phyloP scores from a whole-genome alignment of 2,113 vertebrate species.

The Pitta sordida region DNA sequence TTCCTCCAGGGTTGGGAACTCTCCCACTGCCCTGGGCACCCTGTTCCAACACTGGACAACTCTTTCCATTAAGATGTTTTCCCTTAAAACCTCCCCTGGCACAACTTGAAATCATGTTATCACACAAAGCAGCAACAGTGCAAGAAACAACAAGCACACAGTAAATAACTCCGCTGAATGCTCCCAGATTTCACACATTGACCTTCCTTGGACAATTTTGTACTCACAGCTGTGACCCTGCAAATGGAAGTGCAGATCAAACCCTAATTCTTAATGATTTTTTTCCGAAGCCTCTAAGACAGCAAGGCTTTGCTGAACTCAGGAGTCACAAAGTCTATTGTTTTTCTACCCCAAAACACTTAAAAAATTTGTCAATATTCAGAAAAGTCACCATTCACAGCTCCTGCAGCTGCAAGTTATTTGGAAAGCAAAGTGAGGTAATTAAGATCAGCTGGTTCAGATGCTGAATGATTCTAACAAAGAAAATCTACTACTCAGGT shows the following conservation, averaged over 20 bases:
- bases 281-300: conserved; percentile 29
- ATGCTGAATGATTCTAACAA: background rate
- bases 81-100: background rate
- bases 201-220: background rate
- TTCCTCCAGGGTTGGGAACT: rapidly evolving
- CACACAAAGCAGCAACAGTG: background rate
- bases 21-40: background rate
- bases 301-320: background rate
- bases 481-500: background rate
- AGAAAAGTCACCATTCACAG: background rate
- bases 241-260: background rate
- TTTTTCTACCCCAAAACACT: background rate
- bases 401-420: background rate
- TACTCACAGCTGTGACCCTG: background rate
- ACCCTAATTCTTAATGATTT: background rate
- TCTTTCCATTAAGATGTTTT: background rate
- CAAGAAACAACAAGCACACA: background rate
- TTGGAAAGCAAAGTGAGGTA: background rate
- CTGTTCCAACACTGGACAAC: background rate
- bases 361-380: background rate
- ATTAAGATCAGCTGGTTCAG: background rate
- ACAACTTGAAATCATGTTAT: background rate
- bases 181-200: background rate
- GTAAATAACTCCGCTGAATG: background rate
- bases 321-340: background rate